A percentile compares a stretch with the other conserved stretches of the same genome.
Evolutionary conservation across 2,888 invertebrate species (phyloP).

Genomic region (Drosophila anomelani): DNA sequence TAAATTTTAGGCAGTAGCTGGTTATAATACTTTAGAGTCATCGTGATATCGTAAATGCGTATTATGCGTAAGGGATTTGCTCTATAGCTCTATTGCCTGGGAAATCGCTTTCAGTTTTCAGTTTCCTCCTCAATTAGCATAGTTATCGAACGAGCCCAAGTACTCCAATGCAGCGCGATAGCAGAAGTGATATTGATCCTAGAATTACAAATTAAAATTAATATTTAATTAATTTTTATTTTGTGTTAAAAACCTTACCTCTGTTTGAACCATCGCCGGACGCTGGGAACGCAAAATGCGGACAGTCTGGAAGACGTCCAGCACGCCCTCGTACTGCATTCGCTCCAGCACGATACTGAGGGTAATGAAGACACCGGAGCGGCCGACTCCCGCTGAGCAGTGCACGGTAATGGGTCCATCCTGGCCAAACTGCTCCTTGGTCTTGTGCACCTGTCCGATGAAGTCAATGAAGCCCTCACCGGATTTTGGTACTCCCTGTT

Average conservation of each 20-base stretch:
- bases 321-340: constrained; percentile 99
- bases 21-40: constrained; percentile 75
- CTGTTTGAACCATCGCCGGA: constrained; percentile 99
- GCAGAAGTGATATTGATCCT: constrained; percentile 99
- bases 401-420: constrained; percentile 99
- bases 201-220: constrained; percentile 25
- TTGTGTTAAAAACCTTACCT: constrained; percentile 87
- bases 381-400: constrained; percentile 99
- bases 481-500: constrained; percentile 98
- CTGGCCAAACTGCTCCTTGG: constrained; percentile 99
- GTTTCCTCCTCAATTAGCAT: constrained; percentile 87
- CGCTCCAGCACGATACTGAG: constrained; percentile 98
- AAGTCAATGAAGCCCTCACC: constrained; percentile 99
- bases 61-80: constrained; percentile 66
- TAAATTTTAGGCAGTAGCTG: constrained; percentile 71
- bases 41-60: constrained; percentile 70
- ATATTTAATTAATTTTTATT: not conserved
- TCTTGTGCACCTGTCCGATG: constrained; percentile 99
- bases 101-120: constrained; percentile 85
- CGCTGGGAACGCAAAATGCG: constrained; percentile 98
- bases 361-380: constrained; percentile 99
- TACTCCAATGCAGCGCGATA: constrained; percentile 99
- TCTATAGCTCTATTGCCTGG: constrained; percentile 46
- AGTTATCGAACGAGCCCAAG: constrained; percentile 98
- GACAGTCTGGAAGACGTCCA: constrained; percentile 99